These are phyloP conservation scores for Idaea dimidiata DNA, from an alignment of 2,888 invertebrate genomes.

Conservation along the genomic window DNA sequence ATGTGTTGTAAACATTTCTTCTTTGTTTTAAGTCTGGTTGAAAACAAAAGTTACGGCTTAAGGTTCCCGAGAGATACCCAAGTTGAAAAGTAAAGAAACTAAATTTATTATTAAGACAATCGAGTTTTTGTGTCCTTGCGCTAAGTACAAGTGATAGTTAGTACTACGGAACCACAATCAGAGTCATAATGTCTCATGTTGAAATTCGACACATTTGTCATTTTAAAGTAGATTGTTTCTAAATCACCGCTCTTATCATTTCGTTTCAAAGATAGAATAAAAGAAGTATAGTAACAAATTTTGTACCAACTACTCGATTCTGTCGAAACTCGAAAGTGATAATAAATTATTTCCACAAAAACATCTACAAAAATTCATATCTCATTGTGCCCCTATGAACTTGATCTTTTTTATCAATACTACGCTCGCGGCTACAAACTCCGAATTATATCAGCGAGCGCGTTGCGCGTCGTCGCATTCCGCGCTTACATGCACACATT, in stretches of 20 bases:
- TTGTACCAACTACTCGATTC: not conserved
- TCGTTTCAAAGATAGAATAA: not conserved
- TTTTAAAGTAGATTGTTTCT: too few relatives aligned
- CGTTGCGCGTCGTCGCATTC: conserved; percentile 53
- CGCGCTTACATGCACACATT: conserved; percentile 53
- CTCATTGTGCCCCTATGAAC: conserved; percentile 69
- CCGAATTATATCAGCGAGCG: conserved; percentile 63
- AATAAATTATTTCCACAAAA: conserved; percentile 25
- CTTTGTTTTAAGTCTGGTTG: not conserved
- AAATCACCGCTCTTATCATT: not conserved
- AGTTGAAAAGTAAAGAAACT: not conserved
- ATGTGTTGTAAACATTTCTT: conserved; percentile 45
- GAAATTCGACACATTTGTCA: too few relatives aligned
- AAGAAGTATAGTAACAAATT: conserved; percentile 4
- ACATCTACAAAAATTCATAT: conserved; percentile 40
- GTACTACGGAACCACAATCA: too few relatives aligned
- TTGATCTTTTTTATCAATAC: conserved; percentile 73
- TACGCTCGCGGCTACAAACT: conserved; percentile 48
- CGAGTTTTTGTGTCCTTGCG: too few relatives aligned
- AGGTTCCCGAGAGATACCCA: conserved; percentile 8
- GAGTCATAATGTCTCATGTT: too few relatives aligned
- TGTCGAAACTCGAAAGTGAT: conserved; percentile 2
- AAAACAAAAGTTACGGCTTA: conserved; percentile 12
- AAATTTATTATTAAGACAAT: too few relatives aligned
- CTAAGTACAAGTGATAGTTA: too few relatives aligned